phyloP scores from a whole-genome alignment of 2,113 vertebrate species.

The Trichechus manatus region DNA sequence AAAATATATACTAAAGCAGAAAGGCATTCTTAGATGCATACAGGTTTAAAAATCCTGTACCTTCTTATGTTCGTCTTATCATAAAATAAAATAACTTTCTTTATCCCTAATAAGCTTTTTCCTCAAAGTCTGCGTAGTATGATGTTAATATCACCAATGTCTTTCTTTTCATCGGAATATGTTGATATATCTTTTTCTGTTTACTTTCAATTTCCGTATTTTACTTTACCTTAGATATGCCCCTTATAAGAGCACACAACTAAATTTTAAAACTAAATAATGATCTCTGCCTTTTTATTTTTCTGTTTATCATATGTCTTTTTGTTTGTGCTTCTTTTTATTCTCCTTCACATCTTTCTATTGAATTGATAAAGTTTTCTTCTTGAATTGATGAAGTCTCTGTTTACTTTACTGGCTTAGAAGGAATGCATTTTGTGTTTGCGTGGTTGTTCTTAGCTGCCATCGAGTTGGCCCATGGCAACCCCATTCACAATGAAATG shows the following conservation, averaged over 20 bases:
- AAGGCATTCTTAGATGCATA: background rate
- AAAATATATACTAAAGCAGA: background rate
- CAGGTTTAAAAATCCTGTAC: background rate
- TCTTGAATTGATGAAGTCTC: background rate
- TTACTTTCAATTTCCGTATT: background rate
- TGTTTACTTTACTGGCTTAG: background rate
- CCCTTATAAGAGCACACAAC: background rate
- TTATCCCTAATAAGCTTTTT: background rate
- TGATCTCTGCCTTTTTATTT: background rate
- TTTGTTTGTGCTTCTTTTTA: background rate
- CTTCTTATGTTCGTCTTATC: background rate
- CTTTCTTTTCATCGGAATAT: background rate
- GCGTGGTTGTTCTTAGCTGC: background rate
- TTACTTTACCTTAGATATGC: background rate
- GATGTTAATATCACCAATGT: background rate
- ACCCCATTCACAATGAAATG: background rate
- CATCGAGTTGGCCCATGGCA: background rate
- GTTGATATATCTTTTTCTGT: background rate
- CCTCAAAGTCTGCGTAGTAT: background rate
- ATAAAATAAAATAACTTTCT: background rate
- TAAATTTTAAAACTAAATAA: constrained; percentile 2
- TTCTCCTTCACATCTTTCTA: background rate
- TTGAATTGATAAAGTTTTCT: background rate
- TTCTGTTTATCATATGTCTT: background rate
- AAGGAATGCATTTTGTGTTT: background rate